Evolutionary conservation across 2,797 vertebrate genomes (phyloP), one percentile per base, ranked within the genome.

Genomic region (Chelonia mydas): DNA sequence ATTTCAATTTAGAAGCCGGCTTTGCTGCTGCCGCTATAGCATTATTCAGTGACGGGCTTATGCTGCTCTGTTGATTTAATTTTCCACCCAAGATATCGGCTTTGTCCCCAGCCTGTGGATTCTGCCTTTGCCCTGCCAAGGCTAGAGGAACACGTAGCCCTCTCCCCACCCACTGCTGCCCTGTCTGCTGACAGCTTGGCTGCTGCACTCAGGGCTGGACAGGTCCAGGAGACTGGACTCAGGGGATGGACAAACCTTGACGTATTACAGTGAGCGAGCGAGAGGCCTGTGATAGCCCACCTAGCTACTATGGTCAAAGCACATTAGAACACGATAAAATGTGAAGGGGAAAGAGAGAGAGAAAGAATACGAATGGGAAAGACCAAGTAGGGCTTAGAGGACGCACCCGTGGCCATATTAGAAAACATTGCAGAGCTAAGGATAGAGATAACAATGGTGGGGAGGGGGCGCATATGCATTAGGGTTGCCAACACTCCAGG

Each of bases 1-100:
- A 97, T 97, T 98, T 98, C 96, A 97, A 74, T 97, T 97, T 97
- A 97, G 90, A 97, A 97, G 82, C 31, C 50, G 5, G 88, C 90
- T 90, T 95, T 3, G 50, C 80, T 76, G 84, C 86, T 0, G 0
- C 76, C 50, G 4, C 27, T 54, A 45, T 28, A 25, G 59, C 79
- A 9, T 86, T 54, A 0, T 92, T 92, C 68, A 74, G 90, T 90
- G 79, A 86, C 91, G 80, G 84, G 87, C 92, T 97, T 84, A 90
- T 2, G 3, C 61, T 89, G 94, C 93, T 93, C 93, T 84, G 72
- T 8, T 96, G 95, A 97, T 97, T 97, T 95, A 93, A 97, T 98
- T 97, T 97, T 95, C 95, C 90, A 96, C 92, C 54, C 87, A 94
- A 95, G 91, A 83, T 91, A 91, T 94, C 85, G 86, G 96, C 86